These are phyloP conservation scores for Microvelia longipes DNA, from an alignment of 1,140 invertebrate genomes.

Conservation along the genomic window DNA sequence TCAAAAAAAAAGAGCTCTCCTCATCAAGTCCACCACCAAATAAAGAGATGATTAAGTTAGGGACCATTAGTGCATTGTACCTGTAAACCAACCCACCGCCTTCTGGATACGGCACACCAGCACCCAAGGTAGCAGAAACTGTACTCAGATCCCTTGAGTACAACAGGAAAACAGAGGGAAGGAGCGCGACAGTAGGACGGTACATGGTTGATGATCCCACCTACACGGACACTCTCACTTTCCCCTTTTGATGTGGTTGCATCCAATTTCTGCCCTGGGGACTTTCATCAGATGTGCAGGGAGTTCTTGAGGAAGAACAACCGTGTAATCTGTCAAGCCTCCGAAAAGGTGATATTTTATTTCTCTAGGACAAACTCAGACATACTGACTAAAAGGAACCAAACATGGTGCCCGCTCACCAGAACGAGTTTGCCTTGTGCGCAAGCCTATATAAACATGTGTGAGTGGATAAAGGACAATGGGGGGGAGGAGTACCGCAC, in stretches of 20 bases:
- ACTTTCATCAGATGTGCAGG: neutral
- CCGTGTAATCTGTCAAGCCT: neutral
- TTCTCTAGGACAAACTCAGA: neutral
- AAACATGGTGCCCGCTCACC: neutral
- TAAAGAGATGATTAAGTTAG: too few relatives aligned
- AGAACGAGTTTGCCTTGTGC: neutral
- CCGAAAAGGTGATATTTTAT: neutral
- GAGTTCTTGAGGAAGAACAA: neutral
- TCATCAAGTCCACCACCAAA: too few relatives aligned
- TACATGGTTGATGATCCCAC: neutral
- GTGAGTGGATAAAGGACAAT: neutral
- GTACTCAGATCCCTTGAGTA: neutral
- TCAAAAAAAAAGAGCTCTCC: too few relatives aligned
- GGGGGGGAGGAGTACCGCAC: neutral
- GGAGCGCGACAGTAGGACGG: neutral
- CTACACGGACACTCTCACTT: neutral
- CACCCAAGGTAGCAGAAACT: constrained; percentile 1
- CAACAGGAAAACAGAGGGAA: neutral
- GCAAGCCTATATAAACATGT: neutral
- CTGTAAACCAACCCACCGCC: constrained; percentile 2
- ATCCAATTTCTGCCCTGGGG: neutral
- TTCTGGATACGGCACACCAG: neutral
- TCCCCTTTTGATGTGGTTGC: neutral
- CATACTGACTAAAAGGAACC: neutral
- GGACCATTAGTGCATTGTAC: constrained; percentile 1